A percentile compares a stretch with the other conserved stretches of the same genome.
phyloP scores from a whole-genome alignment of 2,888 invertebrate genomes.

The Drosophila algonquin region DNA sequence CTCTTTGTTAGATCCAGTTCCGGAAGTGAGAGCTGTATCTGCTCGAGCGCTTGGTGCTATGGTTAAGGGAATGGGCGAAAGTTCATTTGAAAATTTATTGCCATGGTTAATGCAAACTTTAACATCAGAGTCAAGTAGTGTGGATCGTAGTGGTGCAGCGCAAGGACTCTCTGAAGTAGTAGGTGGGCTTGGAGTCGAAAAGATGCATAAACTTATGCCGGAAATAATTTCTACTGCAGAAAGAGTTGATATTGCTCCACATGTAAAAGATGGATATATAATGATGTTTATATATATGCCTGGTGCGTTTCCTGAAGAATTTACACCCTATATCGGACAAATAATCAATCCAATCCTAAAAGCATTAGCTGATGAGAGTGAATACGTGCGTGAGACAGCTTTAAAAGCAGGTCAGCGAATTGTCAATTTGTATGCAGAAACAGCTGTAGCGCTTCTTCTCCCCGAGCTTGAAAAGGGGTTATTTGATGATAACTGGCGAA shows the following conservation, averaged over 20 bases:
- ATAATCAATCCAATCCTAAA: conserved; percentile 98
- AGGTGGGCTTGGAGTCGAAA: conserved; percentile 96
- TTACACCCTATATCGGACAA: conserved; percentile 97
- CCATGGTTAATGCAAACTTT: conserved; percentile 99
- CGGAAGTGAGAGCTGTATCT: conserved; percentile 98
- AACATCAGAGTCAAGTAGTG: conserved; percentile 96
- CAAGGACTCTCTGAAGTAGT: conserved; percentile 99
- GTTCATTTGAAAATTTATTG: conserved; percentile 96
- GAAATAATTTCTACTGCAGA: conserved; percentile 97
- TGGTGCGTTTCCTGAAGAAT: conserved; percentile 96
- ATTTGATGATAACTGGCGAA: conserved; percentile 99
- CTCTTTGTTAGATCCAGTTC: conserved; percentile 98
- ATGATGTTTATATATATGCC: conserved; percentile 99
- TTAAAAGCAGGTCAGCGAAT: conserved; percentile 98
- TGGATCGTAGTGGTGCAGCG: conserved; percentile 97
- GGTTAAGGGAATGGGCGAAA: conserved; percentile 98
- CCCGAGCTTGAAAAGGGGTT: conserved; percentile 97
- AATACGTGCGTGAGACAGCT: conserved; percentile 98
- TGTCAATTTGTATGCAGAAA: conserved; percentile 97
- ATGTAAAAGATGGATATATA: conserved; percentile 99
- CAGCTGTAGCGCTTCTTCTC: conserved; percentile 94
- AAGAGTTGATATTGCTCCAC: conserved; percentile 95
- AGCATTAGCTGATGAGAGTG: conserved; percentile 99
- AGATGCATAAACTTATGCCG: conserved; percentile 98
- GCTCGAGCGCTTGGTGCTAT: conserved; percentile 98